Base-by-base conservation (phyloP, 2,797 vertebrate genomes). In the Aeoliscus strigatus region DNA sequence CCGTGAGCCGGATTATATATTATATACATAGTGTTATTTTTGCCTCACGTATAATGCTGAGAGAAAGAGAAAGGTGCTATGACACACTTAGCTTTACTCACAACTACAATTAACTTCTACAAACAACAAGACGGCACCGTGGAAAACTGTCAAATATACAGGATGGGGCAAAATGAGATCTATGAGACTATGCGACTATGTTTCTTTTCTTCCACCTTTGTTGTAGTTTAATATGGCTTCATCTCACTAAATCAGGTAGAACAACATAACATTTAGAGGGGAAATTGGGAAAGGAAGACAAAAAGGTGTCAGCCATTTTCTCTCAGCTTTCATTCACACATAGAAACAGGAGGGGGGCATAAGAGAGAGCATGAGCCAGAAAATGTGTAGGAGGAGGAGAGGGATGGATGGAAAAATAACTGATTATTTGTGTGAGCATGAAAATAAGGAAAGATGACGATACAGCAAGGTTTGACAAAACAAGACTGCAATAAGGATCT, bases 301-400 rank as follows among this genome's bases (percentile, higher is more conserved):
- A 34, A 51, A 58, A 60, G n/a, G 2, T 32, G 31, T 66, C 66
- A 57, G 51, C 57, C 52, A 74, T 78, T 69, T 73, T 58, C 31
- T 50, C 14, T 23, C 8, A 59, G 34, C 31, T 16, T 81, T 77
- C 62, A 82, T 33, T 76, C 42, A 25, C 56, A 46, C 2, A 11
- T n/a, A 60, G 10, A 34, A 34, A 73, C 84, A 81, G 79, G 52
- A 73, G 80, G 50, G n/a, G 67, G 81, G 84, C 78, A 70, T 60
- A 71, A 60, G 27, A 14, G 61, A 54, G 38, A 65, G 14, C 5
- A 53, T 1, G 9, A 57, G 48, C 17, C 17, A 44, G 23, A 66
- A 31, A 14, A 55, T 58, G 66, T n/a, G 71, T 58, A 65, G 68
- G 75, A 68, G 60, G 49, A 33, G 25, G 30, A 40, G 58, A 39